phyloP scores from a whole-genome alignment of 1,140 invertebrate genomes.

The Bombus polaris region DNA sequence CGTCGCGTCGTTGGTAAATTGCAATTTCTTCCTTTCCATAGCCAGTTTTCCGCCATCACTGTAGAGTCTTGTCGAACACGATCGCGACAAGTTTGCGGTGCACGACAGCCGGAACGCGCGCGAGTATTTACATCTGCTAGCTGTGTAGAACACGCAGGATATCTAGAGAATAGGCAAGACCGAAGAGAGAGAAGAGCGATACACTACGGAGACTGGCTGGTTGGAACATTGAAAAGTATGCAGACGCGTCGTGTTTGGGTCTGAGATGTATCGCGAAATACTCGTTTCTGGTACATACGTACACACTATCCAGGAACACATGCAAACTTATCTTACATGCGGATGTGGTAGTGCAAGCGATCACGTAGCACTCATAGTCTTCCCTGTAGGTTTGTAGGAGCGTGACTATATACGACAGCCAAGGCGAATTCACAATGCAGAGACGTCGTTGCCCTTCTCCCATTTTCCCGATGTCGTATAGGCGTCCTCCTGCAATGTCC shows the following conservation, averaged over 20 bases:
- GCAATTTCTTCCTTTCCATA: not conserved
- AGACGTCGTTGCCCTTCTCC: slow-evolving; percentile 32
- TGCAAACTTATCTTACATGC: not conserved
- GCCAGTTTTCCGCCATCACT: not conserved
- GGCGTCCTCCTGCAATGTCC: not conserved
- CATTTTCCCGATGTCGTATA: not conserved
- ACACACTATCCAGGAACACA: not conserved
- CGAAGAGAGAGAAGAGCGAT: slow-evolving; percentile 16
- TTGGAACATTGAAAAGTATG: slow-evolving; percentile 60
- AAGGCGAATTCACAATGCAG: slow-evolving; percentile 63
- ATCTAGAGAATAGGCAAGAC: not conserved
- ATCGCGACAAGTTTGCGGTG: slow-evolving; percentile 55
- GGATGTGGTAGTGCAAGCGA: slow-evolving; percentile 6
- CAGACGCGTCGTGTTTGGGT: slow-evolving; percentile 6
- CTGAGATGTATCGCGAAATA: slow-evolving; percentile 19
- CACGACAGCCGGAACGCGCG: slow-evolving; percentile 31
- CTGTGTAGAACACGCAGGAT: slow-evolving; percentile 39
- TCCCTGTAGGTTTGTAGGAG: slow-evolving; percentile 36
- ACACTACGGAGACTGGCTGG: slow-evolving; percentile 18
- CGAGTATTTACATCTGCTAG: slow-evolving; percentile 52
- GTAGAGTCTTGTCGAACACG: slow-evolving; percentile 42
- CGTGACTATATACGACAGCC: slow-evolving; percentile 31
- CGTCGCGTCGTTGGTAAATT: not conserved
- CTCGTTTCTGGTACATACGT: not conserved
- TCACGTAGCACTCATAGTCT: slow-evolving; percentile 34